phyloP scores from a whole-genome alignment of 1,140 invertebrate species.

The Bombus cullumanus region DNA sequence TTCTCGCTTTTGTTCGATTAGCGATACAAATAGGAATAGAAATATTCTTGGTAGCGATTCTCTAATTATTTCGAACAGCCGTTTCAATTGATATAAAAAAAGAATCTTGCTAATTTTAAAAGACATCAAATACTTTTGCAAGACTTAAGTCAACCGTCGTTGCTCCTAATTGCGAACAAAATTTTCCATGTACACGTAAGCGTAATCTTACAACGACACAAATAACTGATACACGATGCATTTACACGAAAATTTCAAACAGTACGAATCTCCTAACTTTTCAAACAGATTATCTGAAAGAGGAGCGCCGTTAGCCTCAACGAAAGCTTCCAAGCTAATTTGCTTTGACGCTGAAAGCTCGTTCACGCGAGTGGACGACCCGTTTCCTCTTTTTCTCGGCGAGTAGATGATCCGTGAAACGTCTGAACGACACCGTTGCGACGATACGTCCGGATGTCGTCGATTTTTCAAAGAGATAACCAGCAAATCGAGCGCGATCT shows the following conservation, averaged over 20 bases:
- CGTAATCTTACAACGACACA: too few relatives aligned
- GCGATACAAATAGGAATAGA: too few relatives aligned
- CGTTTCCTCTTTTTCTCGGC: background rate
- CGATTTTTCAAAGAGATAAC: slow-evolving; percentile 4
- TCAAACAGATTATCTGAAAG: background rate
- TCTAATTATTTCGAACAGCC: too few relatives aligned
- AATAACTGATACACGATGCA: too few relatives aligned
- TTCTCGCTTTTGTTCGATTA: too few relatives aligned
- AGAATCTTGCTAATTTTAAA: too few relatives aligned
- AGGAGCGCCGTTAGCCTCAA: background rate
- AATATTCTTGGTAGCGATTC: too few relatives aligned
- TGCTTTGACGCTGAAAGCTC: slow-evolving; percentile 2
- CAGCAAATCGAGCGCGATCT: background rate
- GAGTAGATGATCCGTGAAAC: slow-evolving; percentile 12
- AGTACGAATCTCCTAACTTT: background rate
- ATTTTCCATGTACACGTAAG: too few relatives aligned
- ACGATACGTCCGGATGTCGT: background rate
- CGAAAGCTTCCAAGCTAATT: background rate
- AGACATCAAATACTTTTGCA: too few relatives aligned
- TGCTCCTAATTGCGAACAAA: too few relatives aligned
- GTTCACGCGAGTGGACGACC: background rate
- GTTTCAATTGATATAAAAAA: too few relatives aligned
- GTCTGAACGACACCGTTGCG: background rate
- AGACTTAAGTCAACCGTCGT: too few relatives aligned
- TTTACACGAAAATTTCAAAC: background rate